Conservation (phyloP, 2,888 invertebrate species). For the Molorchus minor region DNA sequence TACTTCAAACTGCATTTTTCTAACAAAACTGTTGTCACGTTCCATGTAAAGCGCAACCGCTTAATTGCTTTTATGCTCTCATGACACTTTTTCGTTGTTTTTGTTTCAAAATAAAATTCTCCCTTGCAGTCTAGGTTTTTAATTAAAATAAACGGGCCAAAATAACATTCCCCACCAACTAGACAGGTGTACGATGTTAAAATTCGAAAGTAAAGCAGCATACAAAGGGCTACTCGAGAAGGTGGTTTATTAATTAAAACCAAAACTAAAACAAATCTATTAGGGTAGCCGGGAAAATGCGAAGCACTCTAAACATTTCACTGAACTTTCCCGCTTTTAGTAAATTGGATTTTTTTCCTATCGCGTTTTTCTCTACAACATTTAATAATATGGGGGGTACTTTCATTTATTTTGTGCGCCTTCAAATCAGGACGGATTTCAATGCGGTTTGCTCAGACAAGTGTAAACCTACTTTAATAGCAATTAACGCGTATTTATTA, state of each 20-base stretch:
- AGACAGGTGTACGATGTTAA: background rate
- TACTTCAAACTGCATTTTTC: too few relatives aligned
- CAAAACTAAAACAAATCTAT: constrained; percentile 1
- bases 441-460: too few relatives aligned
- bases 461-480: too few relatives aligned
- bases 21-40: background rate
- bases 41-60: background rate
- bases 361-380: too few relatives aligned
- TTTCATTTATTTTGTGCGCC: too few relatives aligned
- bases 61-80: too few relatives aligned
- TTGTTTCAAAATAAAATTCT: background rate
- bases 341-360: too few relatives aligned
- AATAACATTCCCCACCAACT: background rate
- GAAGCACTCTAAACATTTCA: too few relatives aligned
- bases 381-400: too few relatives aligned
- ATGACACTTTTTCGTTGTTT: background rate
- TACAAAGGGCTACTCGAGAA: background rate
- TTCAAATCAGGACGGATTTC: too few relatives aligned
- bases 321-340: too few relatives aligned
- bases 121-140: background rate
- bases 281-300: background rate
- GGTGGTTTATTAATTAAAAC: background rate
- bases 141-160: background rate
- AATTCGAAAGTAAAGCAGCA: background rate
- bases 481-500: too few relatives aligned